Percentiles rank a stretch among this genome's conserved stretches.
phyloP scores from a whole-genome alignment of 2,113 vertebrate species.

The Malurus alboscapulatus region DNA sequence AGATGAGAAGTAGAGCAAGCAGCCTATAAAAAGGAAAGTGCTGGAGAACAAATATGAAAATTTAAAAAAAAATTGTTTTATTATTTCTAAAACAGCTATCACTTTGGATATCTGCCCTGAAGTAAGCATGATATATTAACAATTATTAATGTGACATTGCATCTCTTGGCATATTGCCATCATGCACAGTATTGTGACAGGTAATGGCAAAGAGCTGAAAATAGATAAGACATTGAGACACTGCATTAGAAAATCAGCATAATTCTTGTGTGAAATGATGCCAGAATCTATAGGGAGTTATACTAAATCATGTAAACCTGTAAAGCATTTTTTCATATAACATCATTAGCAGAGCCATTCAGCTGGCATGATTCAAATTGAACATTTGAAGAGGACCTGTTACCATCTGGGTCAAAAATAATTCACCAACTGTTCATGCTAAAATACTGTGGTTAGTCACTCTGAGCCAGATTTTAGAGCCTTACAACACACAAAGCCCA shows the following conservation, averaged over 20 bases:
- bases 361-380: neutral
- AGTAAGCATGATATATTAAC: neutral
- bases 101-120: neutral
- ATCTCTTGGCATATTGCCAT: neutral
- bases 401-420: conserved; percentile 39
- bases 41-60: neutral
- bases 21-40: neutral
- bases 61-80: neutral
- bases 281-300: neutral
- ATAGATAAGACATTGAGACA: neutral
- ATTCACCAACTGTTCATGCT: neutral
- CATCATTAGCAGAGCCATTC: neutral
- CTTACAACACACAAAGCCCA: neutral
- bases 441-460: neutral
- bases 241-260: neutral
- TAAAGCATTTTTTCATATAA: neutral
- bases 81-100: neutral
- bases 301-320: neutral
- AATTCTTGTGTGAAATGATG: neutral
- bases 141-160: neutral
- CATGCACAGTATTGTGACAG: neutral
- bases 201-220: neutral
- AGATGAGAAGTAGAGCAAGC: neutral
- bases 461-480: neutral
- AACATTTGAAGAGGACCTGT: neutral